Conservation (phyloP, 2,797 vertebrate genomes). For the Myotis findleyi region DNA sequence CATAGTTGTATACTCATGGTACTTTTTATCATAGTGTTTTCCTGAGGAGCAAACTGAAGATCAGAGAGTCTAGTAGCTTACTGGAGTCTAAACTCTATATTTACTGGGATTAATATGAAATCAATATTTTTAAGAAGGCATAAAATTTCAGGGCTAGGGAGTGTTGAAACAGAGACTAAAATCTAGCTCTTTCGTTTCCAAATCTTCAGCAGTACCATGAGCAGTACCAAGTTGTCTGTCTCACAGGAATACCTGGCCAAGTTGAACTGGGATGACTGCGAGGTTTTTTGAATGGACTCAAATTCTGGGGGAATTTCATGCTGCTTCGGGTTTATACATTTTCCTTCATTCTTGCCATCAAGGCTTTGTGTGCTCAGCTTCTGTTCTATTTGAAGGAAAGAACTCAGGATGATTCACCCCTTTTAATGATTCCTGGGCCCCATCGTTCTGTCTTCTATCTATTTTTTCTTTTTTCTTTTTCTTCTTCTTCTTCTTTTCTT, state of each 20-base stretch:
- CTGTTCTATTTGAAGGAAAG: not conserved
- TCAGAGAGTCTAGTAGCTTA: not conserved
- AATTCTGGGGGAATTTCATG: not conserved
- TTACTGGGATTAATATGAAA: not conserved
- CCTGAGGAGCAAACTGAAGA: not conserved
- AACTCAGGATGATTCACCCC: not conserved
- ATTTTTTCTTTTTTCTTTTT: too few relatives aligned
- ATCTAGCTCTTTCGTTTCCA: not conserved
- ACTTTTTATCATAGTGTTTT: conserved; percentile 37
- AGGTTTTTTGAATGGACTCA: not conserved
- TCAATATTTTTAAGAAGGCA: not conserved
- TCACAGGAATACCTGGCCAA: not conserved
- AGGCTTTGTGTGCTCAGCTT: not conserved
- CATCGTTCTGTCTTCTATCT: not conserved
- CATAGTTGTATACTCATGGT: not conserved
- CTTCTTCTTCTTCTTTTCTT: not conserved
- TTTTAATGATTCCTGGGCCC: not conserved
- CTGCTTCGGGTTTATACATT: conserved; percentile 10
- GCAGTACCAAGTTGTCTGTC: not conserved
- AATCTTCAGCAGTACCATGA: not conserved
- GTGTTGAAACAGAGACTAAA: not conserved
- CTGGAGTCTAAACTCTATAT: conserved; percentile 5
- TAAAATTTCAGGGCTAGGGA: not conserved
- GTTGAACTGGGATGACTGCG: not conserved
- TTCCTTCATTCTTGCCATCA: not conserved